Conservation (phyloP, 2,888 invertebrate species). For the Eupithecia vulgata region DNA sequence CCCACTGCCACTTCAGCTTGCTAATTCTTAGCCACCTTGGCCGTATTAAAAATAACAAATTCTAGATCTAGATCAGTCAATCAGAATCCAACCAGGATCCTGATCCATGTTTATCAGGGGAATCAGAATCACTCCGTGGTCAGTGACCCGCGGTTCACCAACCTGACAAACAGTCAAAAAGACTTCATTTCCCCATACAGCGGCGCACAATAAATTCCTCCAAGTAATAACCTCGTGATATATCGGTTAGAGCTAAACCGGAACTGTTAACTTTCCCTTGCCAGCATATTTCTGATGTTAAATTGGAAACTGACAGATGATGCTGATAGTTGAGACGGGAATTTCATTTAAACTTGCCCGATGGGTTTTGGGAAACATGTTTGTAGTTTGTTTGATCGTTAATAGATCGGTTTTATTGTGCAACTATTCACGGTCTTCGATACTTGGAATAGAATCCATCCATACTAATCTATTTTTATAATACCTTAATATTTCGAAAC, state of each 20-base stretch:
- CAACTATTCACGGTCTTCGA: slow-evolving; percentile 6
- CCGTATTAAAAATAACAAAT: too few species aligned
- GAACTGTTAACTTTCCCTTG: slow-evolving; percentile 20
- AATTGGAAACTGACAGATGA: slow-evolving; percentile 19
- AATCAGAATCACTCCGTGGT: not conserved
- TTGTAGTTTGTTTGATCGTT: slow-evolving; percentile 1
- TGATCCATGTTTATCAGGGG: not conserved
- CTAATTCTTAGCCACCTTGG: too few species aligned
- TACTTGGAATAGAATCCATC: not conserved
- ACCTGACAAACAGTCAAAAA: slow-evolving; percentile 12
- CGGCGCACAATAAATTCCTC: slow-evolving; percentile 18
- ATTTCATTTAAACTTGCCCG: slow-evolving; percentile 11
- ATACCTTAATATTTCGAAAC: too few species aligned
- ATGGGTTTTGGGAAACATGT: slow-evolving; percentile 8
- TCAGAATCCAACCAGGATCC: not conserved
- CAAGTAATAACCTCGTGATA: slow-evolving; percentile 23
- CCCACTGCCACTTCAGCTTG: too few species aligned
- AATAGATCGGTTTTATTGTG: slow-evolving; percentile 2
- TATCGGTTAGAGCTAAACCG: slow-evolving; percentile 20
- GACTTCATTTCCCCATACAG: slow-evolving; percentile 7
- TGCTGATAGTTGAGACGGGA: slow-evolving; percentile 13
- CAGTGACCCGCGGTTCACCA: slow-evolving; percentile 5
- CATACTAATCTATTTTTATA: too few species aligned
- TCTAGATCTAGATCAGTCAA: not conserved
- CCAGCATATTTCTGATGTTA: slow-evolving; percentile 21